phyloP scores from a whole-genome alignment of 2,888 invertebrate species.

The Bombyx huttoni region DNA sequence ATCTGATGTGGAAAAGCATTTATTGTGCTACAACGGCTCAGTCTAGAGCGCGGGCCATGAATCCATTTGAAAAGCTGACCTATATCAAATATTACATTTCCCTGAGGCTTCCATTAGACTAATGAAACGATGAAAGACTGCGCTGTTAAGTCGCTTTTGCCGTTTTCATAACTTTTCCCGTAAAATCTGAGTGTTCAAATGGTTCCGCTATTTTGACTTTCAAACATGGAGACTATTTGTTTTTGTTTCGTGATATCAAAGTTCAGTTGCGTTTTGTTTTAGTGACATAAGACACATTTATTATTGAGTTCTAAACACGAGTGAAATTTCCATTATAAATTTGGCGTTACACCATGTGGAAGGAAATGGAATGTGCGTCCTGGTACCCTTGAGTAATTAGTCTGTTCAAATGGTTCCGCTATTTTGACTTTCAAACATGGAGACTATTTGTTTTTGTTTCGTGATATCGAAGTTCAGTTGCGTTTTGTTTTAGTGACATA shows the following conservation, averaged over 20 bases:
- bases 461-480: background rate
- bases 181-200: background rate
- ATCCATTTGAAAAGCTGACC: conserved; percentile 10
- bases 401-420: no score
- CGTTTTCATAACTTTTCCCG: background rate
- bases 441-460: no score
- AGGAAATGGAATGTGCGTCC: no score
- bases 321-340: no score
- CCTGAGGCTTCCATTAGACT: conserved; percentile 12
- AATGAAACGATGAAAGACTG: conserved; percentile 15
- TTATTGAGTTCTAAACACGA: no score
- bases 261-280: background rate
- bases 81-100: conserved; percentile 10
- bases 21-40: background rate
- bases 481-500: no score
- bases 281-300: no score
- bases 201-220: background rate
- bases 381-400: no score
- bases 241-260: background rate
- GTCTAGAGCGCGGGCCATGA: conserved; percentile 3
- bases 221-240: background rate
- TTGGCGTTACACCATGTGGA: no score
- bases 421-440: background rate
- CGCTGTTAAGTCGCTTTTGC: background rate
- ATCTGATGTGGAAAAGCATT: conserved; percentile 2